phyloP scores from a whole-genome alignment of 2,888 invertebrate species.

The Phymatocera aterrima region DNA sequence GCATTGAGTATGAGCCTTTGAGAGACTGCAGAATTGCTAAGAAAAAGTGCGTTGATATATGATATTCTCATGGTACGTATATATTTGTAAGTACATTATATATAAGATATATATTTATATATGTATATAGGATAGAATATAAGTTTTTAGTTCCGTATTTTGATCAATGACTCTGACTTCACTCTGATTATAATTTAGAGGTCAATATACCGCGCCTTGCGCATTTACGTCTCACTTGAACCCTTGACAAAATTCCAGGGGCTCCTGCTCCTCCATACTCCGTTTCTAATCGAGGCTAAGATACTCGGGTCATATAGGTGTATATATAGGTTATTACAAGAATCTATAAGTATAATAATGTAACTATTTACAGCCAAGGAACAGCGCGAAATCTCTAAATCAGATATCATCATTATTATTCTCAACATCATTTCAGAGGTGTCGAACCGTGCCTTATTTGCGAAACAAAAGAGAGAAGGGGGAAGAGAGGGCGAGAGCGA shows the following conservation, averaged over 20 bases:
- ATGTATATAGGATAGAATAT: neutral
- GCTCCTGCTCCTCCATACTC: neutral
- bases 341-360: neutral
- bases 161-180: conserved; percentile 39
- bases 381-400: neutral
- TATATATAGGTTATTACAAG: neutral
- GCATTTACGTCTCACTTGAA: neutral
- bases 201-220: neutral
- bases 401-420: neutral
- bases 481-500: neutral
- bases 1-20: no score
- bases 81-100: no score
- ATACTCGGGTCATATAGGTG: conserved; percentile 6
- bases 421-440: neutral
- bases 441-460: neutral
- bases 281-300: neutral
- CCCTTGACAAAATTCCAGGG: no score
- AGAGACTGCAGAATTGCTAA: no score
- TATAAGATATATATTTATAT: neutral
- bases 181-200: neutral
- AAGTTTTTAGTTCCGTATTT: conserved; percentile 8
- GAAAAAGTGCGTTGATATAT: neutral
- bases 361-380: conserved; percentile 22
- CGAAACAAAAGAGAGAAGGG: neutral
- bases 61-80: no score